Percentiles rank a stretch among this genome's conserved stretches.
Evolutionary conservation across 2,113 vertebrate genomes (phyloP).

Genomic region (Nothocercus julius): DNA sequence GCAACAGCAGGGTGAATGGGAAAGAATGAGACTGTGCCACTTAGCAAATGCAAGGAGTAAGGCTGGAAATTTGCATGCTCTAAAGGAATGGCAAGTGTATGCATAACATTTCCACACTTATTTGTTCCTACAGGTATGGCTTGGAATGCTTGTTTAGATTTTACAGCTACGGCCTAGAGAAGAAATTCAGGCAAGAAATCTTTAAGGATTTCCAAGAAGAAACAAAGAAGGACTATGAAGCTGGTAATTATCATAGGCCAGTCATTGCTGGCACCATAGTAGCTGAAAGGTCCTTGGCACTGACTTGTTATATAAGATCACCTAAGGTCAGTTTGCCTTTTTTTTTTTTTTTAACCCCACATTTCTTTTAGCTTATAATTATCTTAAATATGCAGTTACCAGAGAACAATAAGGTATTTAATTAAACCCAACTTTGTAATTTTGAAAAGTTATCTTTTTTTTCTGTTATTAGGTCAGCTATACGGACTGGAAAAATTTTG

Average conservation of each 20-base stretch:
- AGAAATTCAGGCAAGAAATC: conserved; percentile 91
- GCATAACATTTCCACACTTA: not conserved
- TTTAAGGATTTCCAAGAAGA: conserved; percentile 97
- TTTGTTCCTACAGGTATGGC: conserved; percentile 85
- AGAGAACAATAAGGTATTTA: not conserved
- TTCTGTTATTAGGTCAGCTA: conserved; percentile 85
- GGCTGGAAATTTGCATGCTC: not conserved
- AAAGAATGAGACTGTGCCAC: not conserved
- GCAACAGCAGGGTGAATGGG: not conserved
- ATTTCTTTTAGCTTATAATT: not conserved
- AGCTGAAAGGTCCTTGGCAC: not conserved
- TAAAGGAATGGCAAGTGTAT: not conserved
- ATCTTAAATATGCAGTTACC: not conserved
- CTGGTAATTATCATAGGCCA: conserved; percentile 80
- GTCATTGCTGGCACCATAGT: not conserved
- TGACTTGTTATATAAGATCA: not conserved
- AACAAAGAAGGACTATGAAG: conserved; percentile 93
- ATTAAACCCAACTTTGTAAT: not conserved
- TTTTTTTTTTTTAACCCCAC: not conserved
- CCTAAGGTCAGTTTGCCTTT: not conserved
- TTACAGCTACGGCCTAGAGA: conserved; percentile 98
- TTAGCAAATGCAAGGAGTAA: not conserved
- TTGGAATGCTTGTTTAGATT: conserved; percentile 97
- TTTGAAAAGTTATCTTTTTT: conserved; percentile 6
- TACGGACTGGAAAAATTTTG: conserved; percentile 99